Base-by-base conservation (phyloP, 2,113 vertebrate species). In the Pteropus alecto region DNA sequence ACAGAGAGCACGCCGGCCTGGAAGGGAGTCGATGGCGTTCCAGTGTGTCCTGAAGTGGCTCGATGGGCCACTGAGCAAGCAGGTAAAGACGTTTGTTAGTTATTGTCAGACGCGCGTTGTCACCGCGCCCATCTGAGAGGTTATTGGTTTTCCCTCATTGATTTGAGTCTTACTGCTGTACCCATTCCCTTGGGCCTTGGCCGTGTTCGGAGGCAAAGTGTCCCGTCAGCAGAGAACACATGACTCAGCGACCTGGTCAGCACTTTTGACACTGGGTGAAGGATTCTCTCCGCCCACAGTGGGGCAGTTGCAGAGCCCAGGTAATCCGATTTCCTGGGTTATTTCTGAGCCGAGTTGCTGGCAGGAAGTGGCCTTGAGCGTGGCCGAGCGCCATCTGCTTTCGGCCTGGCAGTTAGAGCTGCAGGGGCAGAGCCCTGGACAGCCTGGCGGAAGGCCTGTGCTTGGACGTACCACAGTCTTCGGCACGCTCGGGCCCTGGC, bases 11-110 rank as follows among this genome's bases (percentile, higher is more conserved):
- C 98, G 98, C 16, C 95, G 97, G 67, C 97, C 98, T 1, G 28
- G 22, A 24, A 98, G 98, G 11, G 97, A 94, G 24, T 98, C 99
- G 1, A 56, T 92, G 0, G 98, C 99, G 0, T 99, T 99, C 82
- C 99, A 99, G 96, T 99, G 99, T 4, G 48, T 96, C 89, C 97
- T 99, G 54, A 98, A 96, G 97, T 68, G 97, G 28, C 73, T 99
- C 3, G 98, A 99, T 0, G 99, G 99, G 22, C 93, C 98, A 2
- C 97, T 98, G 3, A 22, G 98, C 5, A 96, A 96, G 71, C 99
- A 99, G 99, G 99, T 99, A 97, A 98, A 28, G 82, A 38, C 3
- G 35, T 15, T 0, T 4, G 61, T 67, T 38, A 0, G 54, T 84
- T 46, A 1, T n/a, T n/a, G 6, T 65, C n/a, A n/a, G 1, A 9